A percentile compares a stretch with the other conserved stretches of the same genome.
phyloP scores from a whole-genome alignment of 2,888 invertebrate genomes.

The Epirrhoe tristata region DNA sequence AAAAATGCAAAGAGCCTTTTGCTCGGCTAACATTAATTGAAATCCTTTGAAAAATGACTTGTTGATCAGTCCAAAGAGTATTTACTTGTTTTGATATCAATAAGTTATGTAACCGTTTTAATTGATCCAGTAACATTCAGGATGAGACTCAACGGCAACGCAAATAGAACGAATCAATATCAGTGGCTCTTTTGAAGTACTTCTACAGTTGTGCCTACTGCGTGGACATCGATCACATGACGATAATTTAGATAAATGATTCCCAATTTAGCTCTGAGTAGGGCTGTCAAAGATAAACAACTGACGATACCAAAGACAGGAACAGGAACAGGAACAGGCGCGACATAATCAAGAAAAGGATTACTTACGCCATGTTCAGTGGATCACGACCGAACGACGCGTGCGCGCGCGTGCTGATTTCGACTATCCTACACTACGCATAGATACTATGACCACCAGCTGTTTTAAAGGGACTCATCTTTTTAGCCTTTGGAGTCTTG shows the following conservation, averaged over 20 bases:
- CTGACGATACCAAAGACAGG: too few relatives aligned
- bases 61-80: not conserved
- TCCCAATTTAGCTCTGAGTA: slow-evolving; percentile 27
- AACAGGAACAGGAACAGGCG: too few relatives aligned
- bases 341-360: too few relatives aligned
- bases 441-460: too few relatives aligned
- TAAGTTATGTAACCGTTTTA: not conserved
- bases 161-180: slow-evolving; percentile 34
- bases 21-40: too few relatives aligned
- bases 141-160: slow-evolving; percentile 2
- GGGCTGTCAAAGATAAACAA: slow-evolving; percentile 22
- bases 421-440: too few relatives aligned
- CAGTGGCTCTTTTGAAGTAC: not conserved
- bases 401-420: too few relatives aligned
- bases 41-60: not conserved
- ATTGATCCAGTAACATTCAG: not conserved
- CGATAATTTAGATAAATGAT: slow-evolving; percentile 32
- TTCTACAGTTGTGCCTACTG: not conserved
- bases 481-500: too few relatives aligned
- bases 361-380: too few relatives aligned
- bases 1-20: too few relatives aligned
- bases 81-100: not conserved
- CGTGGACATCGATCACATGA: slow-evolving; percentile 29
- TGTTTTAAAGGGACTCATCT: too few relatives aligned
- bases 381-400: too few relatives aligned